These are phyloP conservation scores for Eristalinus sepulchralis DNA, from an alignment of 2,888 invertebrate genomes.

Conservation along the genomic window DNA sequence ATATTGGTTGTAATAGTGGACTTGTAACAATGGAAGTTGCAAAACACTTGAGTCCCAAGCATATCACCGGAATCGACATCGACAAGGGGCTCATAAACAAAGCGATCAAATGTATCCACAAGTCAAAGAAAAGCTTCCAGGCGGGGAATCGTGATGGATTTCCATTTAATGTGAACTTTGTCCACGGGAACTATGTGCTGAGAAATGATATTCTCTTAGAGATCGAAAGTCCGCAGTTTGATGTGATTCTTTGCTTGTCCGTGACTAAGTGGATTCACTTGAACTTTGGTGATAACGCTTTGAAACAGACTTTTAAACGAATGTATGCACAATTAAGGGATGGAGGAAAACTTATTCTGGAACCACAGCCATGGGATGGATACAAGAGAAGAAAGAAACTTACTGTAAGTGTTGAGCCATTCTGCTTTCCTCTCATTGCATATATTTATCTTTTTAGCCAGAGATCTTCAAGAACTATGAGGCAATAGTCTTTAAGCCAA, in stretches of 20 bases:
- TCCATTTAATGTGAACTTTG: slow-evolving; percentile 89
- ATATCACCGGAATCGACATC: slow-evolving; percentile 91
- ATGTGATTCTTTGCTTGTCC: slow-evolving; percentile 91
- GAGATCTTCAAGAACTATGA: slow-evolving; percentile 82
- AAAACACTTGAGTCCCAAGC: slow-evolving; percentile 85
- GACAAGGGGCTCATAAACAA: slow-evolving; percentile 86
- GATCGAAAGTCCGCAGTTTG: slow-evolving; percentile 89
- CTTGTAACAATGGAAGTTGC: slow-evolving; percentile 90
- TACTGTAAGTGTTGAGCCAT: slow-evolving; percentile 81
- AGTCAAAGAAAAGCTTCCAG: slow-evolving; percentile 46
- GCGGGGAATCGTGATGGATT: slow-evolving; percentile 82
- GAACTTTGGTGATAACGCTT: slow-evolving; percentile 92
- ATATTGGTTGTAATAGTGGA: slow-evolving; percentile 95
- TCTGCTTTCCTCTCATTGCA: neutral
- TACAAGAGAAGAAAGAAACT: slow-evolving; percentile 88
- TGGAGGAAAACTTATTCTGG: slow-evolving; percentile 90
- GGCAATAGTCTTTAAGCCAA: slow-evolving; percentile 84
- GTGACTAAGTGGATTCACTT: slow-evolving; percentile 96
- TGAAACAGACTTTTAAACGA: slow-evolving; percentile 90
- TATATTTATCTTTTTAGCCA: slow-evolving; percentile 59
- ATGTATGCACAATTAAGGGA: slow-evolving; percentile 89
- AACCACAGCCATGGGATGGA: slow-evolving; percentile 91
- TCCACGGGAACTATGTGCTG: slow-evolving; percentile 91
- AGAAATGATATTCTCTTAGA: slow-evolving; percentile 87
- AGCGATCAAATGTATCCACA: slow-evolving; percentile 72